Conservation (phyloP, 2,113 vertebrate species). For the Hydrochoerus hydrochaeris region DNA sequence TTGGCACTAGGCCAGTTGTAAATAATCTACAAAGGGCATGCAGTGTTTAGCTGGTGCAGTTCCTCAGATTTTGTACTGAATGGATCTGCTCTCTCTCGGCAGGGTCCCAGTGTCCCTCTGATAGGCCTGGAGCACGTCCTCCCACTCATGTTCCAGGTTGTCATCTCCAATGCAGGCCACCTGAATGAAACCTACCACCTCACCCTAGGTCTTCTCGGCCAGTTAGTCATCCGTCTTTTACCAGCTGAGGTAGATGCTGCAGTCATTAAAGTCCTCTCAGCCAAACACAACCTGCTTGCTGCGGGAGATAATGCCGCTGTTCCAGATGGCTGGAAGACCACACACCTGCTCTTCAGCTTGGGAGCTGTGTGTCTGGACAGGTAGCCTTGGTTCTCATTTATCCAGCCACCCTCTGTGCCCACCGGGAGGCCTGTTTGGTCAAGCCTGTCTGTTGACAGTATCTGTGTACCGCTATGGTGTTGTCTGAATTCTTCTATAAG, state of each 20-base stretch:
- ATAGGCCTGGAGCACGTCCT: slow-evolving; percentile 93
- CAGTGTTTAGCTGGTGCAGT: background rate
- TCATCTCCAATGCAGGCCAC: slow-evolving; percentile 96
- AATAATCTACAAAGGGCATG: background rate
- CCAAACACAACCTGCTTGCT: slow-evolving; percentile 90
- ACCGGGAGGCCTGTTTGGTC: background rate
- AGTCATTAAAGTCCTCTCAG: slow-evolving; percentile 92
- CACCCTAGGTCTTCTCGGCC: slow-evolving; percentile 95
- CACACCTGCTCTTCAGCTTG: slow-evolving; percentile 95
- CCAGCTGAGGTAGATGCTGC: slow-evolving; percentile 93
- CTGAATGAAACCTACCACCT: slow-evolving; percentile 97
- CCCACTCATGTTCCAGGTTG: slow-evolving; percentile 95
- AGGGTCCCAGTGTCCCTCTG: slow-evolving; percentile 90
- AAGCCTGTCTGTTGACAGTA: background rate
- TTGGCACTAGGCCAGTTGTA: background rate
- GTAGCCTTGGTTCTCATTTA: slow-evolving; percentile 81
- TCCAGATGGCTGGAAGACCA: slow-evolving; percentile 95
- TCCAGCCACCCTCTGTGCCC: too few species aligned
- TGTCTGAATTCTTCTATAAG: background rate
- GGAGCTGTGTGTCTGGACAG: slow-evolving; percentile 98
- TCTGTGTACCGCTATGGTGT: background rate
- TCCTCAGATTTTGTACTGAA: background rate
- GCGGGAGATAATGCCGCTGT: slow-evolving; percentile 87
- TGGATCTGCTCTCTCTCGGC: slow-evolving; percentile 20
- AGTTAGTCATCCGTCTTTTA: slow-evolving; percentile 92